phyloP scores from a whole-genome alignment of 1,140 invertebrate genomes.

The Apis dorsata region DNA sequence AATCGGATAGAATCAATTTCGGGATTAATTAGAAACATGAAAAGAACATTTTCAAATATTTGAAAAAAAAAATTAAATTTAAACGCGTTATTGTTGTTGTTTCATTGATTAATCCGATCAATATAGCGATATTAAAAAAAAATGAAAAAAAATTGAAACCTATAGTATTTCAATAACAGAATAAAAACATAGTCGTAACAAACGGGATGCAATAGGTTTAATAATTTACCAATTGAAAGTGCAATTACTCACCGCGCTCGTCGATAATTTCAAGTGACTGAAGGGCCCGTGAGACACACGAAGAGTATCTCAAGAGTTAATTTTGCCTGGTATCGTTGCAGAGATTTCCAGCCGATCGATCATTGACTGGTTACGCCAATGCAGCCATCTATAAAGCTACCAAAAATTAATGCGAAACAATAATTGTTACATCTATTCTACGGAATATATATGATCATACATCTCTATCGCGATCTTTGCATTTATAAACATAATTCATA shows the following conservation, averaged over 20 bases:
- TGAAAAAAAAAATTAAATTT: not conserved
- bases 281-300: constrained; percentile 39
- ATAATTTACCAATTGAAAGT: constrained; percentile 53
- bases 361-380: constrained; percentile 38
- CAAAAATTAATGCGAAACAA: constrained; percentile 42
- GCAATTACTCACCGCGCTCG: constrained; percentile 53
- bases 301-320: constrained; percentile 38
- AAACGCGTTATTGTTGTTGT: not conserved
- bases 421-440: constrained; percentile 45
- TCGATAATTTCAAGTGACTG: constrained; percentile 54
- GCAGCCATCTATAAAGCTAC: constrained; percentile 35
- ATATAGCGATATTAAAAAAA: not conserved
- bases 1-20: not conserved
- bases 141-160: not conserved
- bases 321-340: constrained; percentile 30
- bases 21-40: not conserved
- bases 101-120: not conserved
- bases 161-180: constrained; percentile 25
- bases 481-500: not conserved
- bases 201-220: constrained; percentile 36
- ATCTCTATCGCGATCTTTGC: not conserved
- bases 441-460: constrained; percentile 21
- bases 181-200: constrained; percentile 23
- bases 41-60: not conserved
- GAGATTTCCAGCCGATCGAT: constrained; percentile 47